Evolutionary conservation across 1,140 invertebrate genomes (phyloP), one percentile per base, ranked within the genome.

Genomic region (Drosophila parvula): DNA sequence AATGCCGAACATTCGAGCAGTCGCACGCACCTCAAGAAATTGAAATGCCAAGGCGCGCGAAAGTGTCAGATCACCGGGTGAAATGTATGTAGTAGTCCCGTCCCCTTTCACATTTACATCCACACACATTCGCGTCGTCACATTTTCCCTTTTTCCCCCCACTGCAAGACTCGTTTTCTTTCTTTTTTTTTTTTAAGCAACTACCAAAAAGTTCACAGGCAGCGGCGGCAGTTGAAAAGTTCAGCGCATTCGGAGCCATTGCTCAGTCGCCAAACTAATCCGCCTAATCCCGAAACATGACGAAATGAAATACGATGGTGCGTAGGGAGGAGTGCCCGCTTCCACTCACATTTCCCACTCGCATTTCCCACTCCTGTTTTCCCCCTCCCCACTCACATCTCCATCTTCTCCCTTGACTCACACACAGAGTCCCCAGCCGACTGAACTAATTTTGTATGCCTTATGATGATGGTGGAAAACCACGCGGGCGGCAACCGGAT

Each of bases 221-320:
- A 58, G 76, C 77, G 22, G 34, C 53, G 53, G 68, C 75, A 74
- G 76, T 78, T 74, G 60, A 73, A 79, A 79, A 79, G 77, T 79
- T 79, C 77, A 79, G 77, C 58, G 74, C 80, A 88, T 69, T 69
- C 61, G 65, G 84, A 89, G 80, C 84, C 85, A 90, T 89, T 84
- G 84, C 84, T 86, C 83, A 86, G 83, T 86, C 84, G 80, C 63
- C 62, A 63, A 81, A 83, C 86, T 91, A 91, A 91, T 91, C 90
- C 88, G 56, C 78, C 79, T 91, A 91, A 91, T 91, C 90, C 90
- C 81, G 81, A 81, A 90, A 91, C 90, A 91, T 91, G 90, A 91
- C 90, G 90, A 91, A 91, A 91, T 91, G 90, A 91, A 91, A 91
- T 91, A 91, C 90, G 90, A 91, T 79, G 83, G 81, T 84, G 83